Evolutionary conservation across 2,797 vertebrate genomes (phyloP).

Genomic region (Acanthurus leucopareius): DNA sequence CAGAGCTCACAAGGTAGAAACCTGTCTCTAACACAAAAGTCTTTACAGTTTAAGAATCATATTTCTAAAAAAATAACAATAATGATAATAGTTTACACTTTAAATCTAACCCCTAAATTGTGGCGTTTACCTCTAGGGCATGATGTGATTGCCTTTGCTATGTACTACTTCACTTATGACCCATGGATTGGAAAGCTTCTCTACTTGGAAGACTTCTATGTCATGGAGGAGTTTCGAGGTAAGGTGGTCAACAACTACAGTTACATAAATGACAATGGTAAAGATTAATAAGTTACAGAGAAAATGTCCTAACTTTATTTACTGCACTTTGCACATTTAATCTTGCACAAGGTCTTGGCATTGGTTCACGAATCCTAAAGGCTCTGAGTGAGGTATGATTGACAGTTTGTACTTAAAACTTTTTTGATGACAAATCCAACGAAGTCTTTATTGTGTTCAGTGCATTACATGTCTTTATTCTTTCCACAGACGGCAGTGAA

Average conservation of each 20-base stretch:
- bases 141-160: constrained; percentile 83
- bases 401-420: constrained; percentile 32
- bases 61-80: background rate
- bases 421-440: background rate
- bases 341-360: constrained; percentile 80
- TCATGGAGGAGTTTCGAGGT: constrained; percentile 83
- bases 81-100: background rate
- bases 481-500: constrained; percentile 83
- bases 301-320: background rate
- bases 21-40: background rate
- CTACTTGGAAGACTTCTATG: constrained; percentile 89
- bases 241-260: constrained; percentile 21
- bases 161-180: constrained; percentile 88
- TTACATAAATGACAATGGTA: constrained; percentile 22
- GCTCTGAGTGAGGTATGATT: constrained; percentile 81
- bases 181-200: constrained; percentile 87
- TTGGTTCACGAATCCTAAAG: constrained; percentile 85
- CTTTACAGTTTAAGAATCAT: background rate
- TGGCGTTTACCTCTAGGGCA: constrained; percentile 61
- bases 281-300: constrained; percentile 58
- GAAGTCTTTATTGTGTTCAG: background rate
- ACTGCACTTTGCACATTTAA: constrained; percentile 30
- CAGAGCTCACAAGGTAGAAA: constrained; percentile 79
- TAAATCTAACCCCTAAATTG: background rate
- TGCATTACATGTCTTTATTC: background rate